Evolutionary conservation across 2,797 vertebrate species (phyloP).

Genomic region (Gallinago nigripennis): DNA sequence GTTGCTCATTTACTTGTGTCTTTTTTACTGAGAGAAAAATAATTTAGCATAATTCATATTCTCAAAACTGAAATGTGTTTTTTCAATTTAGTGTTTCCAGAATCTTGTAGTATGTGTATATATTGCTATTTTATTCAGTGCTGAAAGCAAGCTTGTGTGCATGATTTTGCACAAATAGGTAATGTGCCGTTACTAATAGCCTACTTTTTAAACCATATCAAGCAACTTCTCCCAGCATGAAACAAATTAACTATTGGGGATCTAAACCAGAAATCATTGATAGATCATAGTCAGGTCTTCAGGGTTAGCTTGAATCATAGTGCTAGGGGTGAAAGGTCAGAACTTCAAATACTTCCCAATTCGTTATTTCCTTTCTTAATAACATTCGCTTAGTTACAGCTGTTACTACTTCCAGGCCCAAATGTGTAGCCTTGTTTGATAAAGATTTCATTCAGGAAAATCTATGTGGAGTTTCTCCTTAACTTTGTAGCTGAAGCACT

Average conservation of each 20-base stretch:
- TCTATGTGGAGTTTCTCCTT: neutral
- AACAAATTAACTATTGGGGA: conserved; percentile 59
- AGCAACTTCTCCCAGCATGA: conserved; percentile 22
- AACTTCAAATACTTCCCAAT: conserved; percentile 64
- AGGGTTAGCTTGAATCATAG: conserved; percentile 55
- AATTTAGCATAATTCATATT: neutral
- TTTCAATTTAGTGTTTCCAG: neutral
- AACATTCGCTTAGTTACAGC: conserved; percentile 12
- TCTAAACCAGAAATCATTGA: conserved; percentile 58
- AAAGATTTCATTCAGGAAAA: neutral
- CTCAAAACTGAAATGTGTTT: neutral
- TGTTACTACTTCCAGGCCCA: conserved; percentile 38
- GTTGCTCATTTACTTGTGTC: neutral
- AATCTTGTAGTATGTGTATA: neutral
- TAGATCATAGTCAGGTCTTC: conserved; percentile 53
- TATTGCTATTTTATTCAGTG: neutral
- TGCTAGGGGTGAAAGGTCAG: conserved; percentile 43
- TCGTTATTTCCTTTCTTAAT: conserved; percentile 48
- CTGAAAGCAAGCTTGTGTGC: neutral
- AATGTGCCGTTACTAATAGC: neutral
- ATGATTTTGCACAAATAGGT: neutral
- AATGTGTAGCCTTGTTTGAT: conserved; percentile 11
- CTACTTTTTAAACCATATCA: conserved; percentile 7
- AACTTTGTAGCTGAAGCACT: neutral
- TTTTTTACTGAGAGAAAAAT: neutral